phyloP scores from a whole-genome alignment of 2,888 invertebrate genomes.

The Ormyrus pomaceus region DNA sequence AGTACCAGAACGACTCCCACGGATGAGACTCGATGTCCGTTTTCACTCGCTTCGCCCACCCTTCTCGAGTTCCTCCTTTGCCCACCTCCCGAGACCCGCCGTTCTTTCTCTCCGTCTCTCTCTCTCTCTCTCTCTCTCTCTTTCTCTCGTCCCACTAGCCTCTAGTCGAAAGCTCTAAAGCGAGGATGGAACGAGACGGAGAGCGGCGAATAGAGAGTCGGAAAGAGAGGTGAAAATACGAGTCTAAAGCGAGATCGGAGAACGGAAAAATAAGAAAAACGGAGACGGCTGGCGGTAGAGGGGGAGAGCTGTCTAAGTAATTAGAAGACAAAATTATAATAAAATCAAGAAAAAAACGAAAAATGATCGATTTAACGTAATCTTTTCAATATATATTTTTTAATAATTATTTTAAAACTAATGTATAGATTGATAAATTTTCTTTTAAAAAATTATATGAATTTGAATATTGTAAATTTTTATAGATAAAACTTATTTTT shows the following conservation, averaged over 20 bases:
- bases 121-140: slow-evolving; percentile 59
- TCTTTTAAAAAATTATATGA: no score
- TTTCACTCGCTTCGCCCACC: slow-evolving; percentile 63
- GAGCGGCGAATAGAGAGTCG: slow-evolving; percentile 20
- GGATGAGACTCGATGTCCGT: slow-evolving; percentile 64
- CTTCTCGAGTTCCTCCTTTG: slow-evolving; percentile 10
- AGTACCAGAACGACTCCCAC: slow-evolving; percentile 73
- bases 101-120: slow-evolving; percentile 39
- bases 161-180: slow-evolving; percentile 35
- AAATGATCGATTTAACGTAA: no score
- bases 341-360: no score
- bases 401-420: no score
- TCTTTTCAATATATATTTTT: no score
- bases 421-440: no score
- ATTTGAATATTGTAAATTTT: no score
- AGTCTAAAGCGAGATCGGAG: neutral
- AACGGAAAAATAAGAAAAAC: slow-evolving; percentile 11
- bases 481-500: no score
- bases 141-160: slow-evolving; percentile 61
- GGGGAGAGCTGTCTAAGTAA: neutral
- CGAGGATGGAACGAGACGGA: slow-evolving; percentile 40
- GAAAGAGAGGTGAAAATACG: slow-evolving; percentile 18
- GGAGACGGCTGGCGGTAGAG: slow-evolving; percentile 11
- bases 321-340: neutral
- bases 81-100: slow-evolving; percentile 64